Evolutionary conservation across 2,797 vertebrate species (phyloP).

Genomic region (Xenentodon cancila): DNA sequence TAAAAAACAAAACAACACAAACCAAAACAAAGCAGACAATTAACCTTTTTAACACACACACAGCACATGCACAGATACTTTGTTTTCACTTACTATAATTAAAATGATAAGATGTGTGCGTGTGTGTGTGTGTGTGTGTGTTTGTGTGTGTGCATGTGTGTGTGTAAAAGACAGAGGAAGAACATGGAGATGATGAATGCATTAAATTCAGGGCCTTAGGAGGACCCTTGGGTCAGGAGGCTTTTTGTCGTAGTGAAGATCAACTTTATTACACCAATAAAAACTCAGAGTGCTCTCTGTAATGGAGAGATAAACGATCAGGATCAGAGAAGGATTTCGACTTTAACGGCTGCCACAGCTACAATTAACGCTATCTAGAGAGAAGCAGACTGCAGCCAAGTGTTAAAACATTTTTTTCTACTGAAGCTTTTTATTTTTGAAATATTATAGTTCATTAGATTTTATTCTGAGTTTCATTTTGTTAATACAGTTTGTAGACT

Average conservation of each 20-base stretch:
- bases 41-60: too few species aligned
- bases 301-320: constrained; percentile 86
- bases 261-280: constrained; percentile 85
- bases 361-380: constrained; percentile 82
- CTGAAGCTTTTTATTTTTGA: constrained; percentile 15
- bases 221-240: constrained; percentile 69
- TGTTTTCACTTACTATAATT: background rate
- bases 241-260: constrained; percentile 80
- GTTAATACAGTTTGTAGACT: constrained; percentile 18
- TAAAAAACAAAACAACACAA: too few species aligned
- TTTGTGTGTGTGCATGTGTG: background rate
- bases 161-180: constrained; percentile 17
- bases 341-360: constrained; percentile 77
- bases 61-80: background rate
- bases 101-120: background rate
- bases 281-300: constrained; percentile 81
- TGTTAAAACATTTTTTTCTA: constrained; percentile 24
- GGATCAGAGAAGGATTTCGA: constrained; percentile 76
- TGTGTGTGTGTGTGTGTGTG: background rate
- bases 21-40: too few species aligned
- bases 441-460: constrained; percentile 20
- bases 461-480: constrained; percentile 28
- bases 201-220: constrained; percentile 44
- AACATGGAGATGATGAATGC: constrained; percentile 65
- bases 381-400: constrained; percentile 67